These are phyloP conservation scores for Microplitis deprimator DNA, from an alignment of 2,888 invertebrate species.

Conservation along the genomic window DNA sequence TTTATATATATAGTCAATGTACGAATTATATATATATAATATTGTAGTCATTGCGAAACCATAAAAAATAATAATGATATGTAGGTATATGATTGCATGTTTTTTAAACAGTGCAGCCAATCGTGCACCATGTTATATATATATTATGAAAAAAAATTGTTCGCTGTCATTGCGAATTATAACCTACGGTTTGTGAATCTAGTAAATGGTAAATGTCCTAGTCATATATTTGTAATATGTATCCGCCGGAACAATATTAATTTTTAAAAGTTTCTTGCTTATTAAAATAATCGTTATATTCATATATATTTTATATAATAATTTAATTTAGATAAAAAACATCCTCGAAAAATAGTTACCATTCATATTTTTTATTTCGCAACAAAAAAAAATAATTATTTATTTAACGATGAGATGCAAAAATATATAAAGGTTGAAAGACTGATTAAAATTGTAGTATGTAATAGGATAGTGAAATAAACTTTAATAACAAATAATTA, in stretches of 20 bases:
- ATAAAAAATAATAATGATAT: slow-evolving; percentile 44
- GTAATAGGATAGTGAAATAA: neutral
- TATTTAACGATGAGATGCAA: no score
- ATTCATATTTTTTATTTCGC: neutral
- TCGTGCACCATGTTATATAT: slow-evolving; percentile 45
- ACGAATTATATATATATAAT: neutral
- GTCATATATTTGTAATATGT: slow-evolving; percentile 61
- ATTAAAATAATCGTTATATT: slow-evolving; percentile 22
- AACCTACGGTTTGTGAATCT: slow-evolving; percentile 62
- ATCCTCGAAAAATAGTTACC: neutral
- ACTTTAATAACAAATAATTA: neutral
- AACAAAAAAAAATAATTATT: neutral
- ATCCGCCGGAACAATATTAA: slow-evolving; percentile 64
- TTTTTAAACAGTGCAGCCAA: slow-evolving; percentile 46
- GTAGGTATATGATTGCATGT: slow-evolving; percentile 50
- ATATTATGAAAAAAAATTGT: neutral
- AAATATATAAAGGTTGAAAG: neutral
- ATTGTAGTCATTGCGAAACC: slow-evolving; percentile 2
- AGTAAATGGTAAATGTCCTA: slow-evolving; percentile 58
- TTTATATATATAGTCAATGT: neutral
- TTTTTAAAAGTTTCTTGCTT: slow-evolving; percentile 49
- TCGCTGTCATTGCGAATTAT: slow-evolving; percentile 31
- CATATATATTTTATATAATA: neutral
- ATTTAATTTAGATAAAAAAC: neutral
- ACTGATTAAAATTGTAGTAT: neutral